Base-by-base conservation (phyloP, 2,113 vertebrate genomes). In the Semicossyphus pulcher region DNA sequence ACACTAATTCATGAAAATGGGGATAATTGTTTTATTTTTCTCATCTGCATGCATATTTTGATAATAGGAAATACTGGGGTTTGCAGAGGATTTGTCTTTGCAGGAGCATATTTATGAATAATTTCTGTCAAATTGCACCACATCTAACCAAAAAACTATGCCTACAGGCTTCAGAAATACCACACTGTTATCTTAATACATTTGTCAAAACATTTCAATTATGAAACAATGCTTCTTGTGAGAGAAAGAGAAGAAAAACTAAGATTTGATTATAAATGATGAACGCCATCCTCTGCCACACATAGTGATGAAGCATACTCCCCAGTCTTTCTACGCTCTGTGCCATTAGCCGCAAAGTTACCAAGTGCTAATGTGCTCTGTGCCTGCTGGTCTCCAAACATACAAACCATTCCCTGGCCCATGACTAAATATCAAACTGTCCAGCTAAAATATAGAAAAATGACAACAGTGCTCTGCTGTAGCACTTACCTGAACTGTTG, bases 401-500 rank as follows among this genome's bases (percentile, higher is more conserved):
- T 37, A 28, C 1, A n/a, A 51, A 37, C 4, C n/a, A 3, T 57
- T 70, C 7, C 31, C 10, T 26, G 34, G 7, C 23, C 18, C 21
- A 42, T 20, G 14, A 58, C 48, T 42, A 16, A 18, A 25, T 39
- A 34, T 12, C 7, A 10, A 54, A 11, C 25, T 51, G 32, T 16
- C 1, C 1, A n/a, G 5, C 20, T n/a, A 57, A 65, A 76, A 48
- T 49, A 21, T 11, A 53, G 47, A 52, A 29, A 34, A 14, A 62
- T 67, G 36, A 52, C 31, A 60, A 6, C 2, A n/a, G 15, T 4
- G 28, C n/a, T 11, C 66, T 54, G 11, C 42, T 31, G 59, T 32
- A 23, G 56, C 42, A 80, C 90, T 85, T 81, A 93, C 92, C 87
- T 9, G 91, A 91, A 63, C 76, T 86, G 80, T 82, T 89, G 60